Base-by-base conservation (phyloP, 64 coral and sea anemone species). In the Anthopleura sola region DNA sequence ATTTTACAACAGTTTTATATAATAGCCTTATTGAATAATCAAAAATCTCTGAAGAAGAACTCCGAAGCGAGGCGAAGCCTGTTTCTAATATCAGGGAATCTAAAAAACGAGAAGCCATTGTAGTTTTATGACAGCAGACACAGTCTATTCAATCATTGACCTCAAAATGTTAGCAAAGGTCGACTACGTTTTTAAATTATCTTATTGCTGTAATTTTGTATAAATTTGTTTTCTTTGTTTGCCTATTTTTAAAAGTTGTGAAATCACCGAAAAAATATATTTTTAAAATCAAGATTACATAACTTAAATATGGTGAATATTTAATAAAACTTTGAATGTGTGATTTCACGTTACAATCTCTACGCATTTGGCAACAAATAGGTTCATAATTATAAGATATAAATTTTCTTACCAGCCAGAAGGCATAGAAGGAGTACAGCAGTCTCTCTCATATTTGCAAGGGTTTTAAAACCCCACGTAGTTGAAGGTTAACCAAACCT, bases 351-450 rank as follows among this genome's bases (percentile, higher is more conserved):
- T 7, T 2, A 53, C 12, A 53, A 53, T 53, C 50, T 53, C 16
- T 53, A 53, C 16, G 11, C 16, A 53, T 53, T 53, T 14, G 11
- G 50, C 50, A 12, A 12, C 50, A 53, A 53, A 53, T 53, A 17
- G 1, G 50, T 53, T 53, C 11, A 53, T 1, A 53, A 53, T 15
- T 53, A 13, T 53, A 53, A 32, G 29, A 18, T 31, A 17, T 3
- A 36, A 66, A 4, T 24, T 66, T 0, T 71, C 76, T 79, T 79
- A 79, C 76, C 76, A 24, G 76, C 18, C 21, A 79, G 3, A 21
- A 79, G 76, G 21, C 76, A 79, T 79, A 79, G 20, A 20, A 79
- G 11, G 76, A 79, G 76, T 0, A 79, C 76, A 24, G 76, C 76
- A 33, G 37, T 79, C 76, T 79, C 44, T 38, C 16, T 48, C 76